phyloP scores from a whole-genome alignment of 2,113 vertebrate genomes.

The Pao palembangensis region DNA sequence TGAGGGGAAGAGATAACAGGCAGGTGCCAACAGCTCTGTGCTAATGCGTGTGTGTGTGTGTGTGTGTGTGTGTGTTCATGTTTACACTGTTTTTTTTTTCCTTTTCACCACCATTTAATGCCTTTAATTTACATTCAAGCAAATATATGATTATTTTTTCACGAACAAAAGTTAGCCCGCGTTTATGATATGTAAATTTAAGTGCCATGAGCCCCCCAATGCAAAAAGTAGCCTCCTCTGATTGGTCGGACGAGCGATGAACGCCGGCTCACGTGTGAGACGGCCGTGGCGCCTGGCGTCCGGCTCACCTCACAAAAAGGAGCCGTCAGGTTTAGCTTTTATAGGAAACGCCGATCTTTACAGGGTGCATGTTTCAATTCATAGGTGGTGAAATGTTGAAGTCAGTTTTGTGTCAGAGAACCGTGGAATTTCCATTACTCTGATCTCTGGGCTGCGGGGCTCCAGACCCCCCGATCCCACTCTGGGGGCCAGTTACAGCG shows the following conservation, averaged over 20 bases:
- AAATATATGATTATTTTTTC: no score
- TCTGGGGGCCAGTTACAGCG: conserved; percentile 74
- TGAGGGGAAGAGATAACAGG: conserved; percentile 69
- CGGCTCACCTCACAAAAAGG: conserved; percentile 19
- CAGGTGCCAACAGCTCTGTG: conserved; percentile 63
- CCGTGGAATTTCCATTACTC: conserved; percentile 73
- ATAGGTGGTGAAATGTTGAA: conserved; percentile 3
- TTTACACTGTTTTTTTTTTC: neutral
- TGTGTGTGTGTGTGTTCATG: neutral
- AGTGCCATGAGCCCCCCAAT: conserved; percentile 17
- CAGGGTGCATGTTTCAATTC: conserved; percentile 18
- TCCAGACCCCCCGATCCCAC: conserved; percentile 61
- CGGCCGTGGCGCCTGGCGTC: conserved; percentile 7
- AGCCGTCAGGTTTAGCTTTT: neutral
- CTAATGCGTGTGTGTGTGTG: conserved; percentile 18
- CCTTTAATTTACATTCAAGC: conserved; percentile 1
- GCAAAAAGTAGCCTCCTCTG: conserved; percentile 22
- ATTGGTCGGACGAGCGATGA: conserved; percentile 17
- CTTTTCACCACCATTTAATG: neutral
- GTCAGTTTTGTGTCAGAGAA: conserved; percentile 32
- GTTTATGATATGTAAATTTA: no score
- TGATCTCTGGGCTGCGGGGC: conserved; percentile 50
- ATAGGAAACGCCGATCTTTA: conserved; percentile 22
- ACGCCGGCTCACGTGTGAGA: conserved; percentile 14
- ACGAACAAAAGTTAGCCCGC: no score